Conservation (phyloP, 1,140 invertebrate genomes). For the Zaprionus vittiger region DNA sequence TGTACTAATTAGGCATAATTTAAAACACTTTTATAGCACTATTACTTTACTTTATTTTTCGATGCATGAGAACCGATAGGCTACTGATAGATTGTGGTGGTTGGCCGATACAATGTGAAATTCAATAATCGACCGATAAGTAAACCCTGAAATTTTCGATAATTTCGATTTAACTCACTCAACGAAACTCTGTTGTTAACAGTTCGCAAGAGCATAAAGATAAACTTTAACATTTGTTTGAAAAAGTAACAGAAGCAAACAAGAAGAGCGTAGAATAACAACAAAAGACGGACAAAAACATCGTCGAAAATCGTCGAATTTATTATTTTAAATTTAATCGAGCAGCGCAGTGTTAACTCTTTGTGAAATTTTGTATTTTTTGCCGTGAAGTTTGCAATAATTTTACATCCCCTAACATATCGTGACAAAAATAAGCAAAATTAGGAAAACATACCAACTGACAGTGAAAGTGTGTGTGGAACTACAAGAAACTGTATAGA, state of each 20-base stretch:
- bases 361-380: slow-evolving; percentile 19
- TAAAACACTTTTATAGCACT: slow-evolving; percentile 29
- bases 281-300: slow-evolving; percentile 55
- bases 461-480: slow-evolving; percentile 67
- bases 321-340: slow-evolving; percentile 13
- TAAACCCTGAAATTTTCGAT: background rate
- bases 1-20: slow-evolving; percentile 55
- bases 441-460: background rate
- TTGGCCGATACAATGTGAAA: slow-evolving; percentile 11
- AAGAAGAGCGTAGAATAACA: slow-evolving; percentile 55
- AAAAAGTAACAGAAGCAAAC: slow-evolving; percentile 44
- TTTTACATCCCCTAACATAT: slow-evolving; percentile 5
- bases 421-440: slow-evolving; percentile 14
- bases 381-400: slow-evolving; percentile 18
- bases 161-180: slow-evolving; percentile 14
- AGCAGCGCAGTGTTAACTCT: slow-evolving; percentile 3
- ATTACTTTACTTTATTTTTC: slow-evolving; percentile 51
- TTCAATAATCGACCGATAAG: background rate
- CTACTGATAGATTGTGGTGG: slow-evolving; percentile 35
- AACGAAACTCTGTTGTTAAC: slow-evolving; percentile 27
- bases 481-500: slow-evolving; percentile 35
- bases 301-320: slow-evolving; percentile 34
- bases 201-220: background rate
- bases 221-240: slow-evolving; percentile 43
- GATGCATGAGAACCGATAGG: slow-evolving; percentile 46